These are phyloP conservation scores for Agelastica alni DNA, from an alignment of 2,888 invertebrate genomes.

Conservation along the genomic window DNA sequence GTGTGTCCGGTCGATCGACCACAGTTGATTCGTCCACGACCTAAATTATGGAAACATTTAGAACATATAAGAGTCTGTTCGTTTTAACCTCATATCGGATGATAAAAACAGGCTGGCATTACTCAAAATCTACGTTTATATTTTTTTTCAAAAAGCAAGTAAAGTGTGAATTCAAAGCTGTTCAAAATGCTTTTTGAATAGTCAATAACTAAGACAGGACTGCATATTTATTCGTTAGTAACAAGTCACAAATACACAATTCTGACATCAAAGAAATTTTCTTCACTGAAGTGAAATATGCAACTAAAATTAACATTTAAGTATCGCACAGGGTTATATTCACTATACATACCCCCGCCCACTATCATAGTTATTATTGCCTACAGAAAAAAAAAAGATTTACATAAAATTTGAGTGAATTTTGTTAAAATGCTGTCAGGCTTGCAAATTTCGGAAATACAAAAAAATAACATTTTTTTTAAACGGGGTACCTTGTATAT, in stretches of 20 bases:
- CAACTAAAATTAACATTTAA: no score
- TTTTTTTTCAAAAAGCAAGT: conserved; percentile 29
- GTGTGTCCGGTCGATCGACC: conserved; percentile 67
- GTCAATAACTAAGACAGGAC: conserved; percentile 3
- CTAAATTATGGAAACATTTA: conserved; percentile 58
- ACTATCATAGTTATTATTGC: no score
- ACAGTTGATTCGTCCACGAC: conserved; percentile 82
- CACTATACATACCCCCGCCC: no score
- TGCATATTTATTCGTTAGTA: not conserved
- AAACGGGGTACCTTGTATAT: no score
- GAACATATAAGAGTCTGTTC: conserved; percentile 30
- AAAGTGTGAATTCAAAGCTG: conserved; percentile 2
- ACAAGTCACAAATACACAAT: not conserved
- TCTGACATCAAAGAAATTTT: not conserved
- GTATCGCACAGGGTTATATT: no score
- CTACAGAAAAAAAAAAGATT: not conserved
- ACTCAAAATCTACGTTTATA: conserved; percentile 21
- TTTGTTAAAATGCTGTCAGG: not conserved
- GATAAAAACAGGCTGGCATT: conserved; percentile 21
- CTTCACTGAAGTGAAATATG: not conserved
- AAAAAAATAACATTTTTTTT: no score
- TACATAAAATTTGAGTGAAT: not conserved
- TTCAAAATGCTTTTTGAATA: conserved; percentile 25
- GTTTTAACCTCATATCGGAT: conserved; percentile 24
- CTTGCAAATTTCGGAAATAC: no score